Percentiles rank a stretch among this genome's conserved stretches.
These are phyloP conservation scores for Heliconius himera DNA, from an alignment of 1,140 invertebrate genomes.

Conservation along the genomic window DNA sequence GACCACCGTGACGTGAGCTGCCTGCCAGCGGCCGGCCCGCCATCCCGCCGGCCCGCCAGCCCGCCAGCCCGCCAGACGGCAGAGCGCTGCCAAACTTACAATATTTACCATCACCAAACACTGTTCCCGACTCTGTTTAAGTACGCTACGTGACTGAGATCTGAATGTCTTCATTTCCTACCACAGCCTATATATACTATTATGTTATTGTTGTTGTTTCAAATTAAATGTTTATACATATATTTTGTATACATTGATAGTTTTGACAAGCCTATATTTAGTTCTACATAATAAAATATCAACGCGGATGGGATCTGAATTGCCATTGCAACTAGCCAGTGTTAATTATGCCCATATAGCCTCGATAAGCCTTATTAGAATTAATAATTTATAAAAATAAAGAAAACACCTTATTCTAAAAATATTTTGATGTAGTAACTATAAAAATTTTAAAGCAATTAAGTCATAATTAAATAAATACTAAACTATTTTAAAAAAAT, in stretches of 20 bases:
- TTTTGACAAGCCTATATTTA: too few relatives aligned
- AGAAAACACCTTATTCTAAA: neutral
- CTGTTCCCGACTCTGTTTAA: neutral
- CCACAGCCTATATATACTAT: too few relatives aligned
- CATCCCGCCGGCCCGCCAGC: slow-evolving; percentile 27
- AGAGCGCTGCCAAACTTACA: slow-evolving; percentile 32
- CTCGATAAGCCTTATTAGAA: neutral
- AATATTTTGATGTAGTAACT: too few relatives aligned
- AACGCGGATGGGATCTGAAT: neutral
- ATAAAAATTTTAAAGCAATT: neutral
- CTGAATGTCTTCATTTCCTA: neutral
- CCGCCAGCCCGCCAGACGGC: slow-evolving; percentile 27
- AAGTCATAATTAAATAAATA: neutral
- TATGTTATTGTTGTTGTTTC: too few relatives aligned
- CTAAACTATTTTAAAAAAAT: neutral
- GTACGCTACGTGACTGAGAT: neutral
- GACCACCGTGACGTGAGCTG: slow-evolving; percentile 61
- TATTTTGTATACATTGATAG: too few relatives aligned
- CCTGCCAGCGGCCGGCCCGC: slow-evolving; percentile 34
- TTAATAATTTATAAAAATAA: neutral
- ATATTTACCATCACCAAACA: slow-evolving; percentile 28
- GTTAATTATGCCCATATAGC: neutral
- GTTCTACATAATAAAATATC: neutral
- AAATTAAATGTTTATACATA: too few relatives aligned
- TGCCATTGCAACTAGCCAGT: neutral